Evolutionary conservation across 2,888 invertebrate genomes (phyloP), one percentile per base, ranked within the genome.

Genomic region (Lithophane semibrunnea): DNA sequence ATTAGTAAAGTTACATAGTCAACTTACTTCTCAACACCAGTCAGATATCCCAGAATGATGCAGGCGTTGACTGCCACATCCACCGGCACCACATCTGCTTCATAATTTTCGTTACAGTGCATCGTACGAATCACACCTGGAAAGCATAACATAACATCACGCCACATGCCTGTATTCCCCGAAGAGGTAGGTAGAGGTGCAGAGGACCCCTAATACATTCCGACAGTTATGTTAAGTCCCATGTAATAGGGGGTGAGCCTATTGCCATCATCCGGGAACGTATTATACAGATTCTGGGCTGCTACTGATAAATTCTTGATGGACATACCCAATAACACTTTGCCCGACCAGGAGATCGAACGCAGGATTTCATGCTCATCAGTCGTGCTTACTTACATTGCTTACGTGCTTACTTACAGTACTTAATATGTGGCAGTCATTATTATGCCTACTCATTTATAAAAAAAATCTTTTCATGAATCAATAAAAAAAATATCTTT

Each of bases 51-150:
- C 0, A 98, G 97, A 0, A 98, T 94, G 52, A 99, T 98, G 88
- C 98, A 97, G 21, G 98, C 98, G 91, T 99, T 99, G 56, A 98
- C 98, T 0, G 98, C 98, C 80, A 98, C 94, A 90, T 99, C 99
- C 0, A 98, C 98, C 0, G 99, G 99, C 2, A 99, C 97, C 0
- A 98, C 94, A 86, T 98, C 98, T 0, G 98, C 97, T 0, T 94
- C 89, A 82, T 97, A 97, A 2, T 96, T 91, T 0, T 97, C 95
- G 64, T 97, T 96, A 90, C 98, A 98, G 83, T 98, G 98, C 98
- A 99, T 98, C 0, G 98, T 98, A 2, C 99, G 97, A 52, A 99
- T 98, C 0, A 99, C 98, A 58, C 97, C 96, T 96, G 74, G 16
- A 66, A 52, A 69, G 10, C 2, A 37, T 5, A 18, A 47, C 3